A percentile compares a stretch with the other conserved stretches of the same genome.
Conservation (phyloP, 2,888 invertebrate genomes). For the Drosophila demipolita region DNA sequence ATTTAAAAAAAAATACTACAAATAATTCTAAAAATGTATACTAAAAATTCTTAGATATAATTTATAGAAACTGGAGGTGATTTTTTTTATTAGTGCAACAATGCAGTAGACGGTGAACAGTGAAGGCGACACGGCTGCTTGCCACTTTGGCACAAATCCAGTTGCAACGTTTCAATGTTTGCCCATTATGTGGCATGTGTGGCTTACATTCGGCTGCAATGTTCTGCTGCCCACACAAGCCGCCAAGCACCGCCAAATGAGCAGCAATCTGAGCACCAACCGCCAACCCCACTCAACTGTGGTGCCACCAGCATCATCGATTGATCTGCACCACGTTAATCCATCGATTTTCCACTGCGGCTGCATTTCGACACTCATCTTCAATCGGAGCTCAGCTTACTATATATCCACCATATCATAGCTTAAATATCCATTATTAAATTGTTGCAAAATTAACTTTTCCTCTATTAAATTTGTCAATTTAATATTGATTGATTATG, state of each 20-base stretch:
- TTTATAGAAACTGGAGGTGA: neutral
- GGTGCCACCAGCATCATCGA: conserved; percentile 34
- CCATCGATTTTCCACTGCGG: conserved; percentile 23
- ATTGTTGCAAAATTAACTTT: neutral
- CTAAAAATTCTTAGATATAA: neutral
- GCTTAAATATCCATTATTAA: neutral
- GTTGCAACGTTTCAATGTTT: conserved; percentile 53
- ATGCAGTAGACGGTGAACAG: neutral
- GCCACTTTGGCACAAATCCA: conserved; percentile 70
- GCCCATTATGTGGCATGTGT: conserved; percentile 77
- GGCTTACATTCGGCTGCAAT: conserved; percentile 63
- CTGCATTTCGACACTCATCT: conserved; percentile 22
- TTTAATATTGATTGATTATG: neutral
- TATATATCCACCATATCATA: neutral
- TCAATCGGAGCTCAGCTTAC: conserved; percentile 12
- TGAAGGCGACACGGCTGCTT: conserved; percentile 30
- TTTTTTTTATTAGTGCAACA: neutral
- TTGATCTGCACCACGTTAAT: conserved; percentile 43
- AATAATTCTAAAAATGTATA: neutral
- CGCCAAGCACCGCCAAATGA: conserved; percentile 44
- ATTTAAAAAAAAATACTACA: neutral
- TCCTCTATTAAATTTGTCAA: neutral
- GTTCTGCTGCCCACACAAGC: conserved; percentile 74
- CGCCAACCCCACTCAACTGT: conserved; percentile 25
- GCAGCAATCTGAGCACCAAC: conserved; percentile 10